Conservation (phyloP, 2,797 vertebrate genomes). For the Coracias cyanogaster region DNA sequence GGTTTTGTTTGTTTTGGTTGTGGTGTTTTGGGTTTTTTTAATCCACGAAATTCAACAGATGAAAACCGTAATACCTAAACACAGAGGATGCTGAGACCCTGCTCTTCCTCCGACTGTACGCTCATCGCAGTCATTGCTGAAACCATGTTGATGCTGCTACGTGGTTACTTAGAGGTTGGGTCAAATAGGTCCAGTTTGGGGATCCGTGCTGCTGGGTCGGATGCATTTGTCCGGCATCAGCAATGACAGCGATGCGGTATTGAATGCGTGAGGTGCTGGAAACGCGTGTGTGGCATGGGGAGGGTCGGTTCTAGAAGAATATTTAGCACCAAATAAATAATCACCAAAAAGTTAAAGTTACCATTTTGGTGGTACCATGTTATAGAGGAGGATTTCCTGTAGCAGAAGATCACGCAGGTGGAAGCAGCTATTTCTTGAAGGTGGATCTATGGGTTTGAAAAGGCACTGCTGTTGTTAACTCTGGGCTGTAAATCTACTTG, state of each 20-base stretch:
- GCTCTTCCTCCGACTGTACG: rapidly evolving
- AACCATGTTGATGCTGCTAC: not conserved
- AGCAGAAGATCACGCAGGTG: rapidly evolving
- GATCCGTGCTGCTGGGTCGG: not conserved
- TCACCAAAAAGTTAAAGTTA: not conserved
- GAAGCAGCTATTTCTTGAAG: not conserved
- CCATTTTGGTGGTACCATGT: not conserved
- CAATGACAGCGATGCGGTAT: not conserved
- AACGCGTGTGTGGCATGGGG: not conserved
- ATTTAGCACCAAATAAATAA: not conserved
- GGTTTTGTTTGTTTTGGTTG: too few species aligned
- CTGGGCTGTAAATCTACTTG: not conserved
- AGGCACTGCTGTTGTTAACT: not conserved
- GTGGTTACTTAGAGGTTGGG: not conserved
- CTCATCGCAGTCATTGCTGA: not conserved
- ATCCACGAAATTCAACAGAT: not conserved
- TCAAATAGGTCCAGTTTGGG: not conserved
- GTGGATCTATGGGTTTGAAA: not conserved
- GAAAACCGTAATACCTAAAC: not conserved
- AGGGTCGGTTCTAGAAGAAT: not conserved
- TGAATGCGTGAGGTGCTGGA: not conserved
- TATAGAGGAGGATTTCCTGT: not conserved
- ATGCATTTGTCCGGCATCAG: not conserved
- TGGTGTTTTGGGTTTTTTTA: not conserved
- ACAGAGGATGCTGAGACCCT: rapidly evolving